Evolutionary conservation across 2,888 invertebrate species (phyloP).

Genomic region (Andrena bicolor): DNA sequence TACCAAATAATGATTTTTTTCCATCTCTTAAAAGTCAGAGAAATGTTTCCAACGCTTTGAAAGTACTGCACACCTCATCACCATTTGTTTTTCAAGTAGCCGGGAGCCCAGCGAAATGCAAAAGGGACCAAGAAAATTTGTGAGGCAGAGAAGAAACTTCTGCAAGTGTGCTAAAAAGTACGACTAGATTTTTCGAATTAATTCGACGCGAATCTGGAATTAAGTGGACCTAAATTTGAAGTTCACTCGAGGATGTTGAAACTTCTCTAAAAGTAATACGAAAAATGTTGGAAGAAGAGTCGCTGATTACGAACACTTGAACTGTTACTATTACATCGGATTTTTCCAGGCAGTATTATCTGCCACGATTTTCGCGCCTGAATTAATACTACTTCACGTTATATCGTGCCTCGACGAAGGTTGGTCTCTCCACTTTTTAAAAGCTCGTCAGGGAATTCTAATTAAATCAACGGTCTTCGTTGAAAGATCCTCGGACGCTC

Average conservation of each 20-base stretch:
- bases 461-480: background rate
- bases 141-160: slow-evolving; percentile 18
- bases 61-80: too few relatives aligned
- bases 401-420: too few relatives aligned
- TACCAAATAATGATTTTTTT: too few relatives aligned
- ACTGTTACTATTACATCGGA: too few relatives aligned
- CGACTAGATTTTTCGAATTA: slow-evolving; percentile 23
- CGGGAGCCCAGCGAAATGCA: background rate
- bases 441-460: background rate
- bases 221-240: slow-evolving; percentile 21
- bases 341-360: too few relatives aligned
- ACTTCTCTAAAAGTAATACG: background rate
- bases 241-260: slow-evolving; percentile 9
- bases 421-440: too few relatives aligned
- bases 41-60: too few relatives aligned
- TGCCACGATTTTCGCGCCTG: background rate
- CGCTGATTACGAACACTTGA: too few relatives aligned
- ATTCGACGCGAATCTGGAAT: slow-evolving; percentile 15
- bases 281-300: too few relatives aligned
- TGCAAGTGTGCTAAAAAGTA: slow-evolving; percentile 20
- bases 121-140: background rate
- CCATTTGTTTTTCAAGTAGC: too few relatives aligned
- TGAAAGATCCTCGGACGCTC: background rate
- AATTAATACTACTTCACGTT: background rate
- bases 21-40: too few relatives aligned